Conservation (phyloP, 2,113 vertebrate genomes). For the Synchiropus splendidus region DNA sequence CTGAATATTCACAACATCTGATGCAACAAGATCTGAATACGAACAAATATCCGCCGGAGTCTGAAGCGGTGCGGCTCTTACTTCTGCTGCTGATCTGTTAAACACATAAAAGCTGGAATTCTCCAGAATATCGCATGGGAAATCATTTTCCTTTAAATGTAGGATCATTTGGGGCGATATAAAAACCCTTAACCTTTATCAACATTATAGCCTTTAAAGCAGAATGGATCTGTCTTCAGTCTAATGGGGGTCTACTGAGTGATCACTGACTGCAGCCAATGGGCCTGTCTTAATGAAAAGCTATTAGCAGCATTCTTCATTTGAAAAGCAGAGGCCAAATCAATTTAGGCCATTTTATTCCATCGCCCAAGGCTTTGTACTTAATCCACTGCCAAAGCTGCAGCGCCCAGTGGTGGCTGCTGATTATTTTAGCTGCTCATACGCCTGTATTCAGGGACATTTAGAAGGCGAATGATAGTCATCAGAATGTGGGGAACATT, state of each 20-base stretch:
- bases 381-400: conserved; percentile 33
- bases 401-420: conserved; percentile 12
- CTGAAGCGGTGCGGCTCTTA: no score
- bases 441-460: conserved; percentile 13
- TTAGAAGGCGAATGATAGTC: conserved; percentile 10
- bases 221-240: conserved; percentile 13
- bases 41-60: no score
- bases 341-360: conserved; percentile 45
- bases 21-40: no score
- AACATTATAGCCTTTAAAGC: conserved; percentile 13
- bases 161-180: background rate
- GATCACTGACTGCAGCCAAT: conserved; percentile 19
- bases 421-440: conserved; percentile 21
- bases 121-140: background rate
- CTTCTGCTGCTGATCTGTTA: no score
- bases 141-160: background rate
- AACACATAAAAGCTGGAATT: no score
- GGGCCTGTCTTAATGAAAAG: conserved; percentile 44
- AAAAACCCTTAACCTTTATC: conserved; percentile 3
- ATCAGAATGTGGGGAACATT: conserved; percentile 15
- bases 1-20: no score
- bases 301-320: conserved; percentile 43
- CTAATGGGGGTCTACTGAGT: conserved; percentile 20
- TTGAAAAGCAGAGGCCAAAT: conserved; percentile 48
- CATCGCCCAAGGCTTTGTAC: conserved; percentile 33